Percentiles rank a stretch among this genome's conserved stretches.
Evolutionary conservation across 2,113 vertebrate species (phyloP).

Genomic region (Condylura cristata): DNA sequence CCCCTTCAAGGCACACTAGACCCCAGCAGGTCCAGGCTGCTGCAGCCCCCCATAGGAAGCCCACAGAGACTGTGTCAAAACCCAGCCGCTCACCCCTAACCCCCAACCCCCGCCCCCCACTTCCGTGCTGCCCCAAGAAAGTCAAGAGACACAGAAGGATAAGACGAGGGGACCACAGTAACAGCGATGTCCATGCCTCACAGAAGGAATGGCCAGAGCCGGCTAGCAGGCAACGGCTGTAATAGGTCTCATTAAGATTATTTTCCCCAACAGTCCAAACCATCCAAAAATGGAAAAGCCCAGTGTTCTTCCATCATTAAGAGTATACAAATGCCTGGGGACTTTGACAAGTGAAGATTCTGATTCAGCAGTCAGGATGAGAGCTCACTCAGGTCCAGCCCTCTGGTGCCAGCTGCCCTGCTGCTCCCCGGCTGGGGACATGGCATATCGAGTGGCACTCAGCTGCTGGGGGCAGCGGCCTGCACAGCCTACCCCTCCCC

Average conservation of each 20-base stretch:
- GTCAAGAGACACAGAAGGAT: not conserved
- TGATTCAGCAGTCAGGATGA: not conserved
- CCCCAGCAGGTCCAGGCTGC: not conserved
- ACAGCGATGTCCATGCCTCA: not conserved
- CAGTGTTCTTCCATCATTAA: not conserved
- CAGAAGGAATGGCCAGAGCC: not conserved
- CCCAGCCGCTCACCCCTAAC: not conserved
- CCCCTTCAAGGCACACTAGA: not conserved
- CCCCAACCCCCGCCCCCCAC: too few species aligned
- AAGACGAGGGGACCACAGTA: not conserved
- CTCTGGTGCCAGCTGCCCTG: not conserved
- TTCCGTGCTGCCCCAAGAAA: too few species aligned
- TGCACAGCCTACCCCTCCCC: too few species aligned
- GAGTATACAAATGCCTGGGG: not conserved
- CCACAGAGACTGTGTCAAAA: not conserved
- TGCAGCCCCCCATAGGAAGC: accelerated
- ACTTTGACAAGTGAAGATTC: not conserved
- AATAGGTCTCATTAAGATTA: not conserved
- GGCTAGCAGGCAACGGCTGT: accelerated
- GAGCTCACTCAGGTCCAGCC: not conserved
- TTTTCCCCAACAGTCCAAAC: not conserved
- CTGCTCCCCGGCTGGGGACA: not conserved
- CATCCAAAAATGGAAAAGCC: not conserved
- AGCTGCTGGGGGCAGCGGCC: not conserved
- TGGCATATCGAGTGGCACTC: not conserved